Conservation (phyloP, 2,113 vertebrate species). For the Plecotus auritus region DNA sequence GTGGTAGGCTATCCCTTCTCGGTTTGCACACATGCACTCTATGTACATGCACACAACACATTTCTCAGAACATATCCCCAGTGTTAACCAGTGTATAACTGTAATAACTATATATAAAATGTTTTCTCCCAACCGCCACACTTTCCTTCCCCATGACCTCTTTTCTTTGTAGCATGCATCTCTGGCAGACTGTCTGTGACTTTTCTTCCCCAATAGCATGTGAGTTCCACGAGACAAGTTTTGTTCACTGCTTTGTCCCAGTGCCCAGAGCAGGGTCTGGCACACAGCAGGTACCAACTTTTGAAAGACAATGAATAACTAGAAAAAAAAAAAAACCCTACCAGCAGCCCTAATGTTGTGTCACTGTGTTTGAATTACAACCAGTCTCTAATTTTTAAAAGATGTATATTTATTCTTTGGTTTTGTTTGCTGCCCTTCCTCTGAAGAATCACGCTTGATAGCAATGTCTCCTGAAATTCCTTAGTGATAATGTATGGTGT, state of each 20-base stretch:
- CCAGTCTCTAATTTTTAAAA: not conserved
- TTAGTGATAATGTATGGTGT: not conserved
- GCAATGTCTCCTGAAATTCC: not conserved
- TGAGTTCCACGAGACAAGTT: not conserved
- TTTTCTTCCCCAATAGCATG: not conserved
- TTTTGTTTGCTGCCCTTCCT: not conserved
- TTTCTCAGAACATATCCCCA: not conserved
- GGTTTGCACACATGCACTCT: not conserved
- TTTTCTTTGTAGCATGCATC: not conserved
- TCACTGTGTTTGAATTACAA: not conserved
- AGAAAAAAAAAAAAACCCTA: not conserved
- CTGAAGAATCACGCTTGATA: not conserved
- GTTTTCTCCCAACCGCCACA: not conserved
- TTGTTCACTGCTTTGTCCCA: not conserved
- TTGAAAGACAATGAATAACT: not conserved
- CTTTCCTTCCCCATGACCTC: not conserved
- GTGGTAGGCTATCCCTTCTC: not conserved
- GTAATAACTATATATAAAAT: not conserved
- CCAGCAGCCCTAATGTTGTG: not conserved
- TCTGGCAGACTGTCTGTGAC: not conserved
- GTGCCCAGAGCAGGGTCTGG: not conserved
- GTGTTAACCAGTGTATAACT: too few relatives aligned
- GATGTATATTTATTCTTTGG: not conserved
- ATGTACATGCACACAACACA: not conserved
- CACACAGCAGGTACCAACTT: not conserved